Conservation (phyloP, 2,888 invertebrate species). For the Charanyca ferruginea region DNA sequence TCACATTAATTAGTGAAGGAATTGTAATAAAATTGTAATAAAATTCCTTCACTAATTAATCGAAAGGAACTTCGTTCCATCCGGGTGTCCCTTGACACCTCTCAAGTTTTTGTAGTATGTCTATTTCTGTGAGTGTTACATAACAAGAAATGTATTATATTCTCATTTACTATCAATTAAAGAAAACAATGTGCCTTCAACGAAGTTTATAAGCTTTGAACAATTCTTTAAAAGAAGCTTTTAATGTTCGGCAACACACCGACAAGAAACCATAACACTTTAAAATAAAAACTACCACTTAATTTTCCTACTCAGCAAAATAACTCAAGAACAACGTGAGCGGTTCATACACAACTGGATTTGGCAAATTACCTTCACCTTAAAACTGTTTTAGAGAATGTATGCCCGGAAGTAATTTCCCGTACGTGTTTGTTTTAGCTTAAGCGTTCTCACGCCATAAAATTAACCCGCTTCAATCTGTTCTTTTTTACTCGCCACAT, state of each 20-base stretch:
- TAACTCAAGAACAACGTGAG: conserved; percentile 65
- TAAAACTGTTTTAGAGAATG: conserved; percentile 79
- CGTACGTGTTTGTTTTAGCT: conserved; percentile 84
- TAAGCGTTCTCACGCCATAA: conserved; percentile 78
- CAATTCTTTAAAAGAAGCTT: background rate
- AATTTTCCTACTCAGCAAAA: conserved; percentile 47
- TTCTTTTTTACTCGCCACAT: conserved; percentile 76
- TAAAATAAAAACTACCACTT: conserved; percentile 37
- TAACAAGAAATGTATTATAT: background rate
- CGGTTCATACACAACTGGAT: conserved; percentile 76
- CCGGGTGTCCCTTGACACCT: too few species aligned
- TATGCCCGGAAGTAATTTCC: conserved; percentile 80
- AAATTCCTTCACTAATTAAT: too few species aligned
- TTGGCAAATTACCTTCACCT: conserved; percentile 80
- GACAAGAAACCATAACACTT: conserved; percentile 15
- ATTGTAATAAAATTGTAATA: too few species aligned
- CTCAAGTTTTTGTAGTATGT: background rate
- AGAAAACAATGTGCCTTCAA: background rate
- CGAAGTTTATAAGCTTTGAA: background rate
- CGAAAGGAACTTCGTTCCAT: too few species aligned
- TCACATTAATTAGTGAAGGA: too few species aligned
- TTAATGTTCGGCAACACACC: background rate
- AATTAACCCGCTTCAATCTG: conserved; percentile 80
- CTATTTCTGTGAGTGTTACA: background rate
- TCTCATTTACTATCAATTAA: background rate